Conservation (phyloP, 2,888 invertebrate species). For the Lysandra bellargus region DNA sequence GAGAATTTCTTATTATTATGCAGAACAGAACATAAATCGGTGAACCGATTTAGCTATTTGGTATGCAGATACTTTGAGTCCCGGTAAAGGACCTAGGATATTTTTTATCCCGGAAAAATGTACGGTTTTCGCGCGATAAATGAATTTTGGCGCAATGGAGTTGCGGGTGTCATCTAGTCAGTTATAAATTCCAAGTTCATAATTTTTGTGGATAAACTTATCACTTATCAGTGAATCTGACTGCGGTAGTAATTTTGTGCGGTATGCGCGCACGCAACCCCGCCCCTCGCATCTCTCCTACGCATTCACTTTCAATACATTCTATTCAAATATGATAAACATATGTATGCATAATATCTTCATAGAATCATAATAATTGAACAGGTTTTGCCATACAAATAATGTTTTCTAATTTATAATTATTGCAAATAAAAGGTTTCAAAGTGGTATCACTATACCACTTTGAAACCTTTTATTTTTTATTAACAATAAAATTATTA, state of each 20-base stretch:
- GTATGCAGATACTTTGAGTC: too few species aligned
- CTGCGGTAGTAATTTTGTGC: slow-evolving; percentile 33
- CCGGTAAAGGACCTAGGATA: too few species aligned
- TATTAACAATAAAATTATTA: too few species aligned
- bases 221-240: slow-evolving; percentile 23
- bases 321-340: slow-evolving; percentile 39
- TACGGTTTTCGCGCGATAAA: too few species aligned
- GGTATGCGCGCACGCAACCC: slow-evolving; percentile 38
- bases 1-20: too few species aligned
- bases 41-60: too few species aligned
- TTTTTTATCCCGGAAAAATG: too few species aligned
- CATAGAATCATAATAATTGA: neutral
- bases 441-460: neutral
- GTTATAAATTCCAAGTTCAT: neutral
- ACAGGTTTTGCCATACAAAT: neutral
- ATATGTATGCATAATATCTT: slow-evolving; percentile 1
- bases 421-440: neutral
- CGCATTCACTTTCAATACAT: slow-evolving; percentile 48
- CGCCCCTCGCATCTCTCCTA: slow-evolving; percentile 37
- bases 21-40: too few species aligned
- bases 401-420: neutral
- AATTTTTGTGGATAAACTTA: neutral
- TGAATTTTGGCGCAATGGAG: too few species aligned
- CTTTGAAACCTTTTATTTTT: too few species aligned
- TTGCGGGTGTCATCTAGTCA: too few species aligned